phyloP scores from a whole-genome alignment of 2,797 vertebrate species.

The Hydrocynus forskahlii region DNA sequence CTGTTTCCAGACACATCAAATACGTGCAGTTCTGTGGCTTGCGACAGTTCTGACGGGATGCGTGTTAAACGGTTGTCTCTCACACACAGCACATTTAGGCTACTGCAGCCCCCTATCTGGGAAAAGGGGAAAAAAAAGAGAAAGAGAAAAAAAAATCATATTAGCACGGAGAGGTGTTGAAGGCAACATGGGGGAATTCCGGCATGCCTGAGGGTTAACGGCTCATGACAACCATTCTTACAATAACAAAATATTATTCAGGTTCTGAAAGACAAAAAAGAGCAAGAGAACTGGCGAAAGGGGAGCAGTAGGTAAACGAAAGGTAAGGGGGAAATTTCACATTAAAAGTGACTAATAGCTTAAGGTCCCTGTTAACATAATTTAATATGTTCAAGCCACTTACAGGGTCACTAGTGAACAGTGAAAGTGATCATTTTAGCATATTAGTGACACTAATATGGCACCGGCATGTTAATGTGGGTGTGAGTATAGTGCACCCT shows the following conservation, averaged over 20 bases:
- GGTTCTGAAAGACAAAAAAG: background rate
- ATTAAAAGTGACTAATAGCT: background rate
- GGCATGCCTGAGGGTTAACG: background rate
- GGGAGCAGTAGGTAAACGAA: background rate
- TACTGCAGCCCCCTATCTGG: conserved; percentile 93
- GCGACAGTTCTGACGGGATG: conserved; percentile 92
- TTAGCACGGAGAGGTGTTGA: background rate
- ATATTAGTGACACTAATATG: no score
- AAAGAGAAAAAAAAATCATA: background rate
- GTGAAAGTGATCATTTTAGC: no score
- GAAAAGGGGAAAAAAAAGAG: background rate
- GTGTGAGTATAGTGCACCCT: no score
- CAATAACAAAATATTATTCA: background rate
- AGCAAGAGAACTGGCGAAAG: background rate
- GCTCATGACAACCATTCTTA: background rate
- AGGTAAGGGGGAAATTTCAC: background rate
- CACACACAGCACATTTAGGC: conserved; percentile 93
- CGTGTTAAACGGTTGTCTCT: conserved; percentile 90
- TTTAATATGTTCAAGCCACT: no score
- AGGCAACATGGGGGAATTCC: background rate
- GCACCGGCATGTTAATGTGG: no score
- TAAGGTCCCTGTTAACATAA: no score
- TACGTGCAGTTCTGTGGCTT: conserved; percentile 93
- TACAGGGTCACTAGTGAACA: no score
- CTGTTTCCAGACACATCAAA: conserved; percentile 96